Conservation (phyloP, 2,888 invertebrate genomes). For the Drosophila basisetae region DNA sequence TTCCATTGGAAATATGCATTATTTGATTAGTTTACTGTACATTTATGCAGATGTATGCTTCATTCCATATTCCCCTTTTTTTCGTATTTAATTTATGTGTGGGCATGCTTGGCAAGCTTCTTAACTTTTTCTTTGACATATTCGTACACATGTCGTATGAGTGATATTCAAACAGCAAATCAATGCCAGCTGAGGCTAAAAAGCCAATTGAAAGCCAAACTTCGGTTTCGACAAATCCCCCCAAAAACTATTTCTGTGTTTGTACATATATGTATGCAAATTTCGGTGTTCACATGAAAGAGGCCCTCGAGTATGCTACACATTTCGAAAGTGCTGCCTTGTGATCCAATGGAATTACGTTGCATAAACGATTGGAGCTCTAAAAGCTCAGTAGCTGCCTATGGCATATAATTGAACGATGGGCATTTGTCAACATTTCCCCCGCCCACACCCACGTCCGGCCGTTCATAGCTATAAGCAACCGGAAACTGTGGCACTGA, state of each 20-base stretch:
- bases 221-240: slow-evolving; percentile 8
- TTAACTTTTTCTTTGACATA: slow-evolving; percentile 32
- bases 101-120: slow-evolving; percentile 27
- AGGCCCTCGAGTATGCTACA: slow-evolving; percentile 31
- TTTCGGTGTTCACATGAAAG: slow-evolving; percentile 30
- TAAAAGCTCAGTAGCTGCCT: slow-evolving; percentile 16
- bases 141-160: slow-evolving; percentile 53
- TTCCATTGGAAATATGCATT: slow-evolving; percentile 10
- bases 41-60: slow-evolving; percentile 5
- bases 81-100: slow-evolving; percentile 48
- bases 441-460: background rate
- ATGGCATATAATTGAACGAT: slow-evolving; percentile 51
- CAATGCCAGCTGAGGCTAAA: slow-evolving; percentile 54
- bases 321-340: slow-evolving; percentile 29
- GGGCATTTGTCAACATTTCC: slow-evolving; percentile 61
- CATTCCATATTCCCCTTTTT: slow-evolving; percentile 22
- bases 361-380: slow-evolving; percentile 31
- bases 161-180: slow-evolving; percentile 55
- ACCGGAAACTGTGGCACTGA: slow-evolving; percentile 61
- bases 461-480: slow-evolving; percentile 37
- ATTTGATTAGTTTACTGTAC: slow-evolving; percentile 5
- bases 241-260: slow-evolving; percentile 16
- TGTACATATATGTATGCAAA: slow-evolving; percentile 33
- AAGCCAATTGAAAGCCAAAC: slow-evolving; percentile 51
- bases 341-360: slow-evolving; percentile 35